Evolutionary conservation across 1,140 invertebrate species (phyloP).

Genomic region (Epicauta chinensis): DNA sequence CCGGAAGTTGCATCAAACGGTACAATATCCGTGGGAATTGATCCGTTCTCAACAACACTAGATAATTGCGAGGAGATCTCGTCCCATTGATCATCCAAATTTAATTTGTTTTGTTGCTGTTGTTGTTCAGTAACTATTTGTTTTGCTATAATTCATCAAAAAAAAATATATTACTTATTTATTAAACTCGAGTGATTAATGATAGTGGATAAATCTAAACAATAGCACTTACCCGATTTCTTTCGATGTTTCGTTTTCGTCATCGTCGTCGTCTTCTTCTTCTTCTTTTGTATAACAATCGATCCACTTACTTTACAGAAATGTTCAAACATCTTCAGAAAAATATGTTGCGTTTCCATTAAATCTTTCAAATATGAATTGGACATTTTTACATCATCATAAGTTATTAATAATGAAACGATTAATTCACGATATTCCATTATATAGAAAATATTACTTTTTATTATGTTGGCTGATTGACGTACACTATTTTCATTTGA

Average conservation of each 20-base stretch:
- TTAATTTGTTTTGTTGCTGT: conserved; percentile 28
- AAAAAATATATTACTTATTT: not conserved
- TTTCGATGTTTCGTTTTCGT: not conserved
- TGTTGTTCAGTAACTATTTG: not conserved
- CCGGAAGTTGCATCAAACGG: conserved; percentile 87
- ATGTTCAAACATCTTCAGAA: conserved; percentile 85
- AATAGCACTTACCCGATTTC: not conserved
- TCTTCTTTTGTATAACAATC: conserved; percentile 63
- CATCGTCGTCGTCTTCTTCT: conserved; percentile 27
- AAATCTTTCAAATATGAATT: conserved; percentile 82
- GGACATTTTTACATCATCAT: conserved; percentile 81
- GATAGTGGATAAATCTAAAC: not conserved
- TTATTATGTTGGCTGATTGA: conserved; percentile 75
- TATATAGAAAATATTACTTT: conserved; percentile 90
- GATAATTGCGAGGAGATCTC: conserved; percentile 62
- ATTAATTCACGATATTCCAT: conserved; percentile 91
- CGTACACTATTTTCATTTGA: conserved; percentile 58
- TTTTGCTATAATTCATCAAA: not conserved
- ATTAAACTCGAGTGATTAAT: not conserved
- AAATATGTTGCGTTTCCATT: conserved; percentile 83
- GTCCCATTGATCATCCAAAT: conserved; percentile 65
- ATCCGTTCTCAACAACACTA: conserved; percentile 55
- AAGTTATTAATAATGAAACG: conserved; percentile 69
- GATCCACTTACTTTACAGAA: conserved; percentile 62
- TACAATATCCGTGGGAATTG: conserved; percentile 56